Conservation (phyloP, 2,113 vertebrate genomes). For the Amphiprion percula region DNA sequence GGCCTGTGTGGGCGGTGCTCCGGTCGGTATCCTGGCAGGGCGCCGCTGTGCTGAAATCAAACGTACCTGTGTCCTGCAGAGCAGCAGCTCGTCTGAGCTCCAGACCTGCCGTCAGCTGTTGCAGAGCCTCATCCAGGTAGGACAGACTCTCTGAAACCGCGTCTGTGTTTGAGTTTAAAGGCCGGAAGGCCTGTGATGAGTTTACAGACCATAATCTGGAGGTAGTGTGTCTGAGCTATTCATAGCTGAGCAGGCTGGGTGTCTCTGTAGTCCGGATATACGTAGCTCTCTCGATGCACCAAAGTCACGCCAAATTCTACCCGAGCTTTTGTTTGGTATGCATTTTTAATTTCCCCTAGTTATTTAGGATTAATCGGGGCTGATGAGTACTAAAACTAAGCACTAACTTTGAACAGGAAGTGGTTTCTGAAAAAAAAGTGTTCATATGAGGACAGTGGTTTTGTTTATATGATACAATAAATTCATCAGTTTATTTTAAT, state of each 20-base stretch:
- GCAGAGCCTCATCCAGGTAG: slow-evolving; percentile 66
- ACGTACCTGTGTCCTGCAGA: background rate
- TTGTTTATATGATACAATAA: too few relatives aligned
- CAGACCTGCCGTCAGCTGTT: fast-evolving
- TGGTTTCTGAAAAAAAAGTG: too few relatives aligned
- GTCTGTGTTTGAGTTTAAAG: background rate
- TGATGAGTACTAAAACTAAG: too few relatives aligned
- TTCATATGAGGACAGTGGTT: too few relatives aligned
- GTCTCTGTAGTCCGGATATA: background rate
- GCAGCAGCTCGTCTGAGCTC: background rate
- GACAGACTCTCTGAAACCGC: background rate
- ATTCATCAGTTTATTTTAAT: too few relatives aligned
- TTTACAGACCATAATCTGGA: slow-evolving; percentile 21
- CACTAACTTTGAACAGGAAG: too few relatives aligned
- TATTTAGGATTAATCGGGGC: too few relatives aligned
- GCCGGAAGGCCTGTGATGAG: slow-evolving; percentile 10
- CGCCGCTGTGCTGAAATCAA: slow-evolving; percentile 47
- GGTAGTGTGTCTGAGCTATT: background rate
- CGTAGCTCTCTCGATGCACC: background rate
- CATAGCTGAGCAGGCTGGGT: slow-evolving; percentile 4
- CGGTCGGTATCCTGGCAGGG: slow-evolving; percentile 51
- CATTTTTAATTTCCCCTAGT: too few relatives aligned
- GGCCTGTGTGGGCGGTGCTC: slow-evolving; percentile 77
- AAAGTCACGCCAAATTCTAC: background rate
- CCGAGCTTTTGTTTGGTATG: too few relatives aligned